Conservation (phyloP, 1,140 invertebrate genomes). For the Rhizoglyphus robini region DNA sequence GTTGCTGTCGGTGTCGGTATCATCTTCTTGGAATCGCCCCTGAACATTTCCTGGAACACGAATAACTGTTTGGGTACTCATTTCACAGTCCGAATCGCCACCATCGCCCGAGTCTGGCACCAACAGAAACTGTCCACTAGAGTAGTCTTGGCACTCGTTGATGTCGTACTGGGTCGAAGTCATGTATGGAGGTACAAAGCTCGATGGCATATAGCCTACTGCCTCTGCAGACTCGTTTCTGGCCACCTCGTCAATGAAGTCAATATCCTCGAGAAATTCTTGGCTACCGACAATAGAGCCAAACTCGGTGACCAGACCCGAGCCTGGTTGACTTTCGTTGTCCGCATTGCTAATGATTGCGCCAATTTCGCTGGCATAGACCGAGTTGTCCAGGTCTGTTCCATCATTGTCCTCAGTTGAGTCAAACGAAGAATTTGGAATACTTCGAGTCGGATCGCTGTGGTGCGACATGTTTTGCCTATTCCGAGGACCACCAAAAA, state of each 20-base stretch:
- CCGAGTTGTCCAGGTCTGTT: background rate
- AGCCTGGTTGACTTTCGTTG: background rate
- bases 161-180: background rate
- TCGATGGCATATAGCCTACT: background rate
- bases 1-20: background rate
- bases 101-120: background rate
- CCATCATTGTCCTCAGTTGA: background rate
- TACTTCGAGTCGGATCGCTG: conserved; percentile 3
- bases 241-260: background rate
- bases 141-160: background rate
- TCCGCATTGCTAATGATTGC: background rate
- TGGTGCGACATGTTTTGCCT: conserved; percentile 20
- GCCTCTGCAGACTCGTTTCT: background rate
- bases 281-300: background rate
- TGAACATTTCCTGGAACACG: conserved; percentile 18
- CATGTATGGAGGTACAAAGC: background rate
- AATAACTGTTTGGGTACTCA: conserved; percentile 25
- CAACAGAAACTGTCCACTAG: background rate
- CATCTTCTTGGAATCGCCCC: conserved; percentile 11
- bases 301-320: background rate
- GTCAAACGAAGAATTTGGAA: background rate
- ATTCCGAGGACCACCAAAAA: conserved; percentile 20
- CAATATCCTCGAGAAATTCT: background rate
- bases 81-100: conserved; percentile 24
- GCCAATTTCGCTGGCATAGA: background rate